Evolutionary conservation across 2,797 vertebrate species (phyloP).

Genomic region (Oreonectes daqikongensis): DNA sequence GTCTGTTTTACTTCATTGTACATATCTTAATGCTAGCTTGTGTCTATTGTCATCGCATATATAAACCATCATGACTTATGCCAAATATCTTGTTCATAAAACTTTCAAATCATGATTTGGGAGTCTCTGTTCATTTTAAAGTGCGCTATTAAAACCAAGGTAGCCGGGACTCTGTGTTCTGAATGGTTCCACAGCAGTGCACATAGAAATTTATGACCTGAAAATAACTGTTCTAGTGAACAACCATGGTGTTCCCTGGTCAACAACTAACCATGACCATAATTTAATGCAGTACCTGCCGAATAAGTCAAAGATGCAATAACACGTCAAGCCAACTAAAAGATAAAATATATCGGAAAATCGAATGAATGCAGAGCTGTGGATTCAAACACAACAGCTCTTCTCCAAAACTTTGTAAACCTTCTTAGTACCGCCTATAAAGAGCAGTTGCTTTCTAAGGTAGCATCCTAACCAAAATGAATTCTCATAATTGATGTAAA

Average conservation of each 20-base stretch:
- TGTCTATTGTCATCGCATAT: background rate
- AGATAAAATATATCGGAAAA: background rate
- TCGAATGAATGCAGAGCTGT: background rate
- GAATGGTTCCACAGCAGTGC: slow-evolving; percentile 73
- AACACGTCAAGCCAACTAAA: slow-evolving; percentile 41
- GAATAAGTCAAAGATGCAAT: slow-evolving; percentile 67
- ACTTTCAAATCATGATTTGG: background rate
- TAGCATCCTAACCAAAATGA: background rate
- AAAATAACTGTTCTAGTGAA: slow-evolving; percentile 74
- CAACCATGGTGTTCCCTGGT: slow-evolving; percentile 60
- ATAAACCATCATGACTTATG: background rate
- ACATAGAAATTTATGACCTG: slow-evolving; percentile 73
- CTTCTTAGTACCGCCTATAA: background rate
- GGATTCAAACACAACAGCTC: background rate
- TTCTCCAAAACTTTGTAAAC: background rate
- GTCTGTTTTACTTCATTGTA: background rate
- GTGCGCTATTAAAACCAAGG: slow-evolving; percentile 67
- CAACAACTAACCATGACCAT: slow-evolving; percentile 72
- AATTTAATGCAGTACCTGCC: slow-evolving; percentile 71
- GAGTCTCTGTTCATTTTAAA: background rate
- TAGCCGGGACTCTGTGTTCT: slow-evolving; percentile 69
- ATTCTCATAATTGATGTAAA: background rate
- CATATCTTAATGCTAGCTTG: background rate
- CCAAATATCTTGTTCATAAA: too few relatives aligned
- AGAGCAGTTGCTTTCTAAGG: background rate